These are phyloP conservation scores for Lagodon rhomboides DNA, from an alignment of 2,797 vertebrate genomes.

Conservation along the genomic window DNA sequence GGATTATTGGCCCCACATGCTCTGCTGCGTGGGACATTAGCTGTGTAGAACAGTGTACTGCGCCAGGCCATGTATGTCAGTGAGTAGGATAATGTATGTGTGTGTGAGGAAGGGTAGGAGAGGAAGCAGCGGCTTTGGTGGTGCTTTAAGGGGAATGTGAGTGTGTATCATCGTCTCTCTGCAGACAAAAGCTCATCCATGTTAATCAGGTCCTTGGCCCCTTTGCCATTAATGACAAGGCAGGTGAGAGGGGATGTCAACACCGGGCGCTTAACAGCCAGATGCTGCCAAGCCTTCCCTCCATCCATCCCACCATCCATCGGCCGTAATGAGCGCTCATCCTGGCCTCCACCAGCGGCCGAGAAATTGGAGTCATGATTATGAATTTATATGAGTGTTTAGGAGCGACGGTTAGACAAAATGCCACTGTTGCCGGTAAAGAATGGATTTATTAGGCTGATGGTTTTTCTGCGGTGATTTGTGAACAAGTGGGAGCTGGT, in stretches of 20 bases:
- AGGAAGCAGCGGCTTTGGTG: background rate
- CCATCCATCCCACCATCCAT: constrained; percentile 59
- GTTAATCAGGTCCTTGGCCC: constrained; percentile 82
- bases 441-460: constrained; percentile 80
- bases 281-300: constrained; percentile 38
- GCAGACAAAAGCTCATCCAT: constrained; percentile 80
- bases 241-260: constrained; percentile 78
- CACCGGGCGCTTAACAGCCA: constrained; percentile 55
- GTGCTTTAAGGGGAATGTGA: background rate
- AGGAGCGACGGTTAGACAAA: constrained; percentile 67
- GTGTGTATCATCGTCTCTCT: constrained; percentile 43
- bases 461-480: constrained; percentile 59
- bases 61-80: constrained; percentile 22
- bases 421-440: constrained; percentile 64
- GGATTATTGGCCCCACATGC: constrained; percentile 53
- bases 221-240: constrained; percentile 74
- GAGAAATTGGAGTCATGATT: constrained; percentile 85
- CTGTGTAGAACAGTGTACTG: constrained; percentile 28
- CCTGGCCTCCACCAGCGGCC: constrained; percentile 54
- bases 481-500: constrained; percentile 47
- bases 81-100: constrained; percentile 5
- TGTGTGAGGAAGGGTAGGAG: constrained; percentile 3
- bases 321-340: constrained; percentile 78
- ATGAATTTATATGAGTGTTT: constrained; percentile 94
- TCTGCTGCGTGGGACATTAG: constrained; percentile 15